These are phyloP conservation scores for cattle (Bos taurus) DNA, from an alignment of 2,113 vertebrate species.

Conservation along the genomic window ARS-UCD2.0 NC_037335.1:82212001-82212500, in stretches of 20 bases:
- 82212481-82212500: not conserved
- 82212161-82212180: not conserved
- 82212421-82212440: not conserved
- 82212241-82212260: not conserved
- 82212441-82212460: not conserved
- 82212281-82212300: not conserved
- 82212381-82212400: not conserved
- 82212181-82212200: not conserved
- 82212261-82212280: not conserved
- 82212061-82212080: not conserved
- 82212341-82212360: not conserved
- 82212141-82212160: not conserved
- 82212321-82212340: not conserved
- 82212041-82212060: not conserved
- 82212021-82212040: not conserved
- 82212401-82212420: not conserved
- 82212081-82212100: not conserved
- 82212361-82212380: not conserved
- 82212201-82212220: not conserved
- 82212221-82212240: not conserved
- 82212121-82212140: not conserved
- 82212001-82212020: not conserved
- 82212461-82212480: not conserved
- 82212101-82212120: not conserved
- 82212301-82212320: not conserved